Conservation (phyloP, 2,888 invertebrate species). For the Crioceris asparagi region DNA sequence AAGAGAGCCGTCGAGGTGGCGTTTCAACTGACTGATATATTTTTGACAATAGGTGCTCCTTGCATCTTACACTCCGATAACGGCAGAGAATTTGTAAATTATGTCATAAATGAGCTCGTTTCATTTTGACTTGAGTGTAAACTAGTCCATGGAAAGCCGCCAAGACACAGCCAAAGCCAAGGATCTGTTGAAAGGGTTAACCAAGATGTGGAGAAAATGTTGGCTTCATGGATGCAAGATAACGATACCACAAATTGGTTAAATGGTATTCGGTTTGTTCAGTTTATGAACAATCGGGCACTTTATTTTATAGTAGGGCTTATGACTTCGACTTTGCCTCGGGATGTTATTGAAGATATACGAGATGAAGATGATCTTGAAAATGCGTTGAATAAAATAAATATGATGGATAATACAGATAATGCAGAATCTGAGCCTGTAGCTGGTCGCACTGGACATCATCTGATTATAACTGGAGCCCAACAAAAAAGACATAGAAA, state of each 20-base stretch:
- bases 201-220: conserved; percentile 31
- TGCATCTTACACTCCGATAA: conserved; percentile 28
- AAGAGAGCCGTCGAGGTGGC: conserved; percentile 32
- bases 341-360: conserved; percentile 12
- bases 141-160: conserved; percentile 32
- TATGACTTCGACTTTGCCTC: conserved; percentile 12
- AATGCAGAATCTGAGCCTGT: conserved; percentile 1
- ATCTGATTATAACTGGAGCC: too few relatives aligned
- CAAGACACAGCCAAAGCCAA: conserved; percentile 28
- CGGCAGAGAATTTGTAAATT: conserved; percentile 27
- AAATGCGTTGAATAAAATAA: too few relatives aligned
- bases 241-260: conserved; percentile 32
- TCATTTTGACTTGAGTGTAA: conserved; percentile 21
- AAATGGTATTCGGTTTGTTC: conserved; percentile 33
- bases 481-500: not conserved
- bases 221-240: conserved; percentile 29
- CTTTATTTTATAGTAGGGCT: conserved; percentile 25
- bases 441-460: not conserved
- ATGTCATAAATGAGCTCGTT: conserved; percentile 20
- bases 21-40: conserved; percentile 29
- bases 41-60: conserved; percentile 32
- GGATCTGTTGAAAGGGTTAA: conserved; percentile 30
- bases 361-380: too few relatives aligned
- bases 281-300: conserved; percentile 35
- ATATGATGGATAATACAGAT: not conserved